Evolutionary conservation across 1,140 invertebrate genomes (phyloP).

Genomic region (Drosophila pandora): DNA sequence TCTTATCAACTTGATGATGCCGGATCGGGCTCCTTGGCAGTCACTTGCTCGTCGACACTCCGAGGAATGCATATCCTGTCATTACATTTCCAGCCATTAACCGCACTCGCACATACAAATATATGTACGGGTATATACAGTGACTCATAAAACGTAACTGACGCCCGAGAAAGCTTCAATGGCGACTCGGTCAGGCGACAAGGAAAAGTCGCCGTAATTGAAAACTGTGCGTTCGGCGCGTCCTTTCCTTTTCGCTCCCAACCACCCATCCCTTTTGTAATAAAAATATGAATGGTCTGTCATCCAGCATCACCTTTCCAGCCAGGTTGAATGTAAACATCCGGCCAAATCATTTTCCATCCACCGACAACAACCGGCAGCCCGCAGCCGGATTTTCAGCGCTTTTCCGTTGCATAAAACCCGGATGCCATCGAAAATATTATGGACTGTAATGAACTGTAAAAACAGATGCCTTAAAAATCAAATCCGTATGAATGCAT

Average conservation of each 20-base stretch:
- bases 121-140: conserved; percentile 10
- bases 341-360: conserved; percentile 21
- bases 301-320: not conserved
- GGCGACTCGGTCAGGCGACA: conserved; percentile 20
- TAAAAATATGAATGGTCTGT: conserved; percentile 55
- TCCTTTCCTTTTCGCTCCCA: conserved; percentile 1
- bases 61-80: conserved; percentile 57
- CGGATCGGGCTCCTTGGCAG: not conserved
- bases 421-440: conserved; percentile 29
- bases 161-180: conserved; percentile 38
- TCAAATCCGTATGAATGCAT: conserved; percentile 40
- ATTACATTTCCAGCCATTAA: conserved; percentile 64
- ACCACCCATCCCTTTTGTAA: conserved; percentile 31
- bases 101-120: conserved; percentile 13
- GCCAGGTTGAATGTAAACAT: conserved; percentile 36
- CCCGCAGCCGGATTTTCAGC: conserved; percentile 3
- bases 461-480: conserved; percentile 54
- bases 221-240: conserved; percentile 34
- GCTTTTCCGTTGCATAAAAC: conserved; percentile 17
- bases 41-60: conserved; percentile 20
- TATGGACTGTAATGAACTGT: conserved; percentile 11
- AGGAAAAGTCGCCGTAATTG: conserved; percentile 43
- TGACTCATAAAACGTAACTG: conserved; percentile 51
- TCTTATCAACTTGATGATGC: conserved; percentile 49
- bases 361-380: not conserved